Conservation (phyloP, 37 sponge, comb jelly and placozoan genomes). For the Ephydatia muelleri region DNA sequence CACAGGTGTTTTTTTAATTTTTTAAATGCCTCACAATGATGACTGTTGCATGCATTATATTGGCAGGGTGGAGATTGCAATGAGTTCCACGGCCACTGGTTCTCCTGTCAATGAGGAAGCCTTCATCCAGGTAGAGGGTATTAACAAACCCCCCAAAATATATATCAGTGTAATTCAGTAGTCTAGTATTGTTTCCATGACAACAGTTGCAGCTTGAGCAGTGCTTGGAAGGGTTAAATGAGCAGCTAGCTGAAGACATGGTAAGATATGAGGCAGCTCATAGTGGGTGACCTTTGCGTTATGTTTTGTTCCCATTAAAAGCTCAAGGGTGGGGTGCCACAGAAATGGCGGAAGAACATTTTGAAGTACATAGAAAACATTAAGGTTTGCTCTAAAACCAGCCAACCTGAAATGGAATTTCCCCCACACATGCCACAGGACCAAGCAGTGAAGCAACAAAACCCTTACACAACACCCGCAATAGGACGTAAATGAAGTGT, state of each 20-base stretch:
- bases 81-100: slow-evolving; percentile 10
- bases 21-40: too few relatives aligned
- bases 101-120: slow-evolving; percentile 36
- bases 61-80: slow-evolving; percentile 9
- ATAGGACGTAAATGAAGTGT: not conserved
- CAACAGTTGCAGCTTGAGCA: slow-evolving; percentile 35
- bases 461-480: not conserved
- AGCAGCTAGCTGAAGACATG: slow-evolving; percentile 3
- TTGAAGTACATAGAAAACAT: not conserved
- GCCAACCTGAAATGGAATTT: not conserved
- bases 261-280: slow-evolving; percentile 1
- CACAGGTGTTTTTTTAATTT: too few relatives aligned
- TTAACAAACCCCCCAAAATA: not conserved
- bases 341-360: slow-evolving; percentile 30
- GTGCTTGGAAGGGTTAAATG: slow-evolving; percentile 4
- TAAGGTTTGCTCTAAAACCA: slow-evolving; percentile 6
- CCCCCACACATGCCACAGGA: not conserved
- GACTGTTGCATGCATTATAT: not conserved
- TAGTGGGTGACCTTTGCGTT: not conserved
- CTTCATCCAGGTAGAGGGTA: slow-evolving; percentile 17
- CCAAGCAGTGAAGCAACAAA: not conserved
- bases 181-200: not conserved
- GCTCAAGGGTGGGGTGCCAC: slow-evolving; percentile 18
- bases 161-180: too few relatives aligned
- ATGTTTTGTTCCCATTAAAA: not conserved